phyloP scores from a whole-genome alignment of 2,113 vertebrate species.

The Pedionomus torquatus region DNA sequence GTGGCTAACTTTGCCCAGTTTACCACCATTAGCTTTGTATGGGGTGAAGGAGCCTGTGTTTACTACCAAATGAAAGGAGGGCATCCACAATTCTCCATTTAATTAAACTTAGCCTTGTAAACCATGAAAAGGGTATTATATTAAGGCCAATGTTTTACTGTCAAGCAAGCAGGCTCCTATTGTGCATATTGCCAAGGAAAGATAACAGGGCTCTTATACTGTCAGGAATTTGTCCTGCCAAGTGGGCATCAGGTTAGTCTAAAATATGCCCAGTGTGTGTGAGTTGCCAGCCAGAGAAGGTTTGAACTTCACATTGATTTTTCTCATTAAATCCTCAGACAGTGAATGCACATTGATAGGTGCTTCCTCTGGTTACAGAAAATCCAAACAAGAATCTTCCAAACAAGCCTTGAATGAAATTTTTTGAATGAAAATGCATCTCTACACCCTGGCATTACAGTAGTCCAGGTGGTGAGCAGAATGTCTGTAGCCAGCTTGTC shows the following conservation, averaged over 20 bases:
- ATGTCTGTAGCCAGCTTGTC: neutral
- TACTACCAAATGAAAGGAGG: constrained; percentile 47
- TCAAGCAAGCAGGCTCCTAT: constrained; percentile 10
- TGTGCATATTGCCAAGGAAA: constrained; percentile 50
- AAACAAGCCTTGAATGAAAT: neutral
- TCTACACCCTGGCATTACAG: neutral
- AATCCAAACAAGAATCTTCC: neutral
- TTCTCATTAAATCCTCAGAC: neutral
- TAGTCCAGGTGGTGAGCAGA: neutral
- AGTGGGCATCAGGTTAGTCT: constrained; percentile 40
- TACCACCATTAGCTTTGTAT: constrained; percentile 23
- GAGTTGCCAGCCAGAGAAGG: constrained; percentile 31
- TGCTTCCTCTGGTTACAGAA: constrained; percentile 38
- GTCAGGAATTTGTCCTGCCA: constrained; percentile 53
- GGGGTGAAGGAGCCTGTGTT: constrained; percentile 39
- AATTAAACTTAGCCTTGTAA: constrained; percentile 46
- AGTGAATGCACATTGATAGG: neutral
- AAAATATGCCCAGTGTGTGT: constrained; percentile 1
- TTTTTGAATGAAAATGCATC: neutral
- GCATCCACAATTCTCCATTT: constrained; percentile 52
- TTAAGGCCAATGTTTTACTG: constrained; percentile 32
- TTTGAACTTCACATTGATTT: constrained; percentile 36
- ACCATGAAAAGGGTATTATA: constrained; percentile 34
- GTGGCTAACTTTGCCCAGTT: neutral
- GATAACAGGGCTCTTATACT: constrained; percentile 47